phyloP scores from a whole-genome alignment of 2,797 vertebrate genomes.

The Macropus fuliginosus region DNA sequence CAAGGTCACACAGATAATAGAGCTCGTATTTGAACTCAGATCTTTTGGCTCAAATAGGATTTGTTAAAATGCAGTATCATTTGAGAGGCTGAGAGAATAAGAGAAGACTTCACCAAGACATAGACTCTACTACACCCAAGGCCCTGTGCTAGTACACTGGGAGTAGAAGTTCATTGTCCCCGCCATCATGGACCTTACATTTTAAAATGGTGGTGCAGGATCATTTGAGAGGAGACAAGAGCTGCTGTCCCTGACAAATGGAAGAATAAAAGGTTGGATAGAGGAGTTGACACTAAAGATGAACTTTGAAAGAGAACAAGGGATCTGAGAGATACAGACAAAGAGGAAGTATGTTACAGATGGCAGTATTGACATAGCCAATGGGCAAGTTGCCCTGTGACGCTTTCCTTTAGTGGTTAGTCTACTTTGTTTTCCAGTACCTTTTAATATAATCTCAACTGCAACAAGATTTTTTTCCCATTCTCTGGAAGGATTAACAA shows the following conservation, averaged over 20 bases:
- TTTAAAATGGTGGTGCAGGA: neutral
- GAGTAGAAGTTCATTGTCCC: neutral
- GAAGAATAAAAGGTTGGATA: neutral
- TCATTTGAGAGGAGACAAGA: neutral
- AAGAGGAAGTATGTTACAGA: neutral
- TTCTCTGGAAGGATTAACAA: slow-evolving; percentile 64
- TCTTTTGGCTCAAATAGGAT: neutral
- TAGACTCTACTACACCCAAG: neutral
- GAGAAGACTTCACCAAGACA: neutral
- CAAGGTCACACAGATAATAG: neutral
- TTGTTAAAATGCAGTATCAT: neutral
- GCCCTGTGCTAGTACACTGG: neutral
- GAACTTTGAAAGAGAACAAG: slow-evolving; percentile 18
- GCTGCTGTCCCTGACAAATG: neutral
- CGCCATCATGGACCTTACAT: neutral
- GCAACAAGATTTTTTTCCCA: slow-evolving; percentile 9
- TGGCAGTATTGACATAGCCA: neutral
- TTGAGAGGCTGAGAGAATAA: neutral
- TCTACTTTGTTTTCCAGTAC: neutral
- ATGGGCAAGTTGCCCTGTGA: neutral
- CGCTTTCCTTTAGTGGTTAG: neutral
- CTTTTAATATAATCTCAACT: neutral
- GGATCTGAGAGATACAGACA: accelerated
- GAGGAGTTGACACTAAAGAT: neutral
- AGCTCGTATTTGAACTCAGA: neutral